phyloP scores from a whole-genome alignment of 2,113 vertebrate species.

The Baryphthengus martii region DNA sequence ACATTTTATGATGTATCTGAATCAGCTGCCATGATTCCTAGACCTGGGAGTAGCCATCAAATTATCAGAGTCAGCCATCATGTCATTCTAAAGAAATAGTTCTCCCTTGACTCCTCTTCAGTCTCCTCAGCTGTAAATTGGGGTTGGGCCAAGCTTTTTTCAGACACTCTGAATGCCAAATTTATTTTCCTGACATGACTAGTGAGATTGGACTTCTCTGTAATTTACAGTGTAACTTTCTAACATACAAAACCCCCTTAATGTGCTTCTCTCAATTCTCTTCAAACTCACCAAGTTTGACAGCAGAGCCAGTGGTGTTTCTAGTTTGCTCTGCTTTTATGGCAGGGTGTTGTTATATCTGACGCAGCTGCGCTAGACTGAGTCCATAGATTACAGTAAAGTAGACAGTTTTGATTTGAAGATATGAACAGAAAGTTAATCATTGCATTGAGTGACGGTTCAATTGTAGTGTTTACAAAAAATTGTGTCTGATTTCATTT shows the following conservation, averaged over 20 bases:
- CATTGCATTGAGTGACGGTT: not conserved
- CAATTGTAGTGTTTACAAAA: not conserved
- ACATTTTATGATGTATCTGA: conserved; percentile 47
- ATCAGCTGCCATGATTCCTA: conserved; percentile 27
- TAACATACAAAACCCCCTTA: not conserved
- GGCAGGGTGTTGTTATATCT: not conserved
- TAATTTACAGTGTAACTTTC: not conserved
- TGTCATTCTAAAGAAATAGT: conserved; percentile 29
- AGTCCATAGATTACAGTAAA: not conserved
- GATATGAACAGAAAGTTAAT: not conserved
- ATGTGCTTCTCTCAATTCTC: not conserved
- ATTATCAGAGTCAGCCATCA: conserved; percentile 37
- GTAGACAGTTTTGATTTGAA: not conserved
- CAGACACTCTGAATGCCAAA: not conserved
- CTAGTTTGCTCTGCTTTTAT: not conserved
- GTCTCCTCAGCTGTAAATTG: not conserved
- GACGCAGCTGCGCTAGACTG: not conserved
- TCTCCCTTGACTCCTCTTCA: conserved; percentile 11
- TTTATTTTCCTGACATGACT: not conserved
- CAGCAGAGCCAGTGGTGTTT: not conserved
- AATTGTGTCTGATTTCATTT: not conserved
- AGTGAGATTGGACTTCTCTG: not conserved
- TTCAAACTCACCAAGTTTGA: not conserved
- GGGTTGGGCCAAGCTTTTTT: not conserved
- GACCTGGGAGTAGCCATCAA: conserved; percentile 44